Conservation (phyloP, 2,888 invertebrate genomes). For the Trissolcus japonicus region DNA sequence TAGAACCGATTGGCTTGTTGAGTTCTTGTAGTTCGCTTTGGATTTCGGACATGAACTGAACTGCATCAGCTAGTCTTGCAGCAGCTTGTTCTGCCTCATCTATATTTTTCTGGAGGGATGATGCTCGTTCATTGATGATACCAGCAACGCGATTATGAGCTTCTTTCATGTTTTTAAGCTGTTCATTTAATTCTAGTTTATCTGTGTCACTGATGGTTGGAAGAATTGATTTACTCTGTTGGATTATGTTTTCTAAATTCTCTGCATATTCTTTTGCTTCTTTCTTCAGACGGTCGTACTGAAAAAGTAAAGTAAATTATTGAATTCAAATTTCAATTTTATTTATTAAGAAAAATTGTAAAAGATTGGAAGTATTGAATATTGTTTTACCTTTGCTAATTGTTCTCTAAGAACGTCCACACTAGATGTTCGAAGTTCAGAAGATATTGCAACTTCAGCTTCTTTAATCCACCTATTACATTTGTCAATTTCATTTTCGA, state of each 20-base stretch:
- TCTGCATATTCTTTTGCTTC: slow-evolving; percentile 85
- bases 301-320: slow-evolving; percentile 70
- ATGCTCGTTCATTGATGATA: slow-evolving; percentile 86
- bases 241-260: slow-evolving; percentile 85
- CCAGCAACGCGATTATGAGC: slow-evolving; percentile 85
- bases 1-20: slow-evolving; percentile 90
- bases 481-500: slow-evolving; percentile 88
- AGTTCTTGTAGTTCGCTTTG: slow-evolving; percentile 89
- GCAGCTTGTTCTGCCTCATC: slow-evolving; percentile 89
- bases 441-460: slow-evolving; percentile 90
- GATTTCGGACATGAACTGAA: slow-evolving; percentile 87
- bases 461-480: slow-evolving; percentile 93
- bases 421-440: slow-evolving; percentile 87
- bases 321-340: background rate
- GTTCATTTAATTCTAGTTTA: slow-evolving; percentile 88
- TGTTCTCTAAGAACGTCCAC: slow-evolving; percentile 92
- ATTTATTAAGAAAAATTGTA: slow-evolving; percentile 64
- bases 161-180: slow-evolving; percentile 86
- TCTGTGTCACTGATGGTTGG: slow-evolving; percentile 91
- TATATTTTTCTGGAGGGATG: slow-evolving; percentile 85
- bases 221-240: slow-evolving; percentile 87
- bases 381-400: slow-evolving; percentile 80
- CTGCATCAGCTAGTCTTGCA: slow-evolving; percentile 86
- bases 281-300: slow-evolving; percentile 86
- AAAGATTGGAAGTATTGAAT: slow-evolving; percentile 33